Percentiles rank a stretch among this genome's conserved stretches.
Evolutionary conservation across 1,140 invertebrate species (phyloP).

Genomic region (Cherax destructor): DNA sequence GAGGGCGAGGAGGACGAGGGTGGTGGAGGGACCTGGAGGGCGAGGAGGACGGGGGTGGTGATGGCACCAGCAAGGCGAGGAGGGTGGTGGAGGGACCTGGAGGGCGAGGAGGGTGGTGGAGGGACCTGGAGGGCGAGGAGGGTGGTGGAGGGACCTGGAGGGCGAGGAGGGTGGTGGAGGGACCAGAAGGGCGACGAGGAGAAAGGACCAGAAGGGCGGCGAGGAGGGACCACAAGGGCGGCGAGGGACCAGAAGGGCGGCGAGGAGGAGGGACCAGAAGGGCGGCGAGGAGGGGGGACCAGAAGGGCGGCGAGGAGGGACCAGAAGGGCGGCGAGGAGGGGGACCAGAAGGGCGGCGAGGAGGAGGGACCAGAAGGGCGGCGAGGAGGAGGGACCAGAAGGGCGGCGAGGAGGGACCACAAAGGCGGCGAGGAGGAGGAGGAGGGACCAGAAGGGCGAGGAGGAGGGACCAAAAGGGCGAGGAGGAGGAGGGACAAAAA

Average conservation of each 20-base stretch:
- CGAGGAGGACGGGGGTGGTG: too few species aligned
- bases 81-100: too few species aligned
- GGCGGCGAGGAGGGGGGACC: too few species aligned
- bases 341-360: too few species aligned
- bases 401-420: too few species aligned
- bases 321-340: neutral
- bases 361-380: neutral
- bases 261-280: too few species aligned
- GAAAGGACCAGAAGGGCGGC: too few species aligned
- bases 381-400: too few species aligned
- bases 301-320: neutral
- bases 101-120: neutral
- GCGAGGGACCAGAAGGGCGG: too few species aligned
- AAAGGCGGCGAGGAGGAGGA: too few species aligned
- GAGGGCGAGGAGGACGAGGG: neutral
- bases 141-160: neutral
- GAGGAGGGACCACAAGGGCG: too few species aligned
- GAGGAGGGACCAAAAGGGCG: neutral
- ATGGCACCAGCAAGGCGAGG: neutral
- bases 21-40: neutral
- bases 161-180: neutral
- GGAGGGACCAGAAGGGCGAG: neutral
- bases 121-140: neutral
- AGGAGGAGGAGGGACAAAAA: neutral
- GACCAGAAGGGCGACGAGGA: too few species aligned